Evolutionary conservation across 2,888 invertebrate species (phyloP), one percentile per base, ranked within the genome.

Genomic region (Scotopteryx bipunctaria): DNA sequence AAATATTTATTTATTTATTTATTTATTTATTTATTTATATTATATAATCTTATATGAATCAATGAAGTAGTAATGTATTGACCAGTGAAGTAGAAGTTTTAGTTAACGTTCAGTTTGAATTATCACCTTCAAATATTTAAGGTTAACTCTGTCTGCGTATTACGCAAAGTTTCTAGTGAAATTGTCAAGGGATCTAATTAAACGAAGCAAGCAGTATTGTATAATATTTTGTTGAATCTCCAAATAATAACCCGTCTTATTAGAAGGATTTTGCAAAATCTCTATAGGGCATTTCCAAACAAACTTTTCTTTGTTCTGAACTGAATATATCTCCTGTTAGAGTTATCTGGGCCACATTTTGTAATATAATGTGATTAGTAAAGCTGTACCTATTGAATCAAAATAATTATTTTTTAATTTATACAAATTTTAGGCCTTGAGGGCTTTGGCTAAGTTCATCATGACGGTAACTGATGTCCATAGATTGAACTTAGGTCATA

Each of bases 401-500:
- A n/a, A n/a, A n/a, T n/a, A n/a, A n/a, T n/a, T n/a, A n/a, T n/a
- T n/a, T n/a, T n/a, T n/a, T n/a, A n/a, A n/a, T n/a, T n/a, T n/a
- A n/a, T n/a, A n/a, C n/a, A n/a, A n/a, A n/a, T n/a, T n/a, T n/a
- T n/a, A n/a, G n/a, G n/a, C n/a, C n/a, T n/a, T n/a, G n/a, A n/a
- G n/a, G n/a, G n/a, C n/a, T n/a, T n/a, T n/a, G n/a, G n/a, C n/a
- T n/a, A 33, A 49, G 45, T 67, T 64, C 55, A 63, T 27, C 45
- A 61, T 62, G 55, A 61, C 57, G 55, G 64, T 66, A 67, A 69
- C 54, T 66, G 61, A 58, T 53, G 54, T 51, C 55, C 60, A 51
- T 43, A 62, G 58, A 67, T 70, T 68, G 62, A 69, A 71, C 67
- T 71, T 74, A 57, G 57, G 41, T 65, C 60, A 72, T 73, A 73